These are phyloP conservation scores for Megaceryle alcyon DNA, from an alignment of 2,797 vertebrate species.

Conservation along the genomic window DNA sequence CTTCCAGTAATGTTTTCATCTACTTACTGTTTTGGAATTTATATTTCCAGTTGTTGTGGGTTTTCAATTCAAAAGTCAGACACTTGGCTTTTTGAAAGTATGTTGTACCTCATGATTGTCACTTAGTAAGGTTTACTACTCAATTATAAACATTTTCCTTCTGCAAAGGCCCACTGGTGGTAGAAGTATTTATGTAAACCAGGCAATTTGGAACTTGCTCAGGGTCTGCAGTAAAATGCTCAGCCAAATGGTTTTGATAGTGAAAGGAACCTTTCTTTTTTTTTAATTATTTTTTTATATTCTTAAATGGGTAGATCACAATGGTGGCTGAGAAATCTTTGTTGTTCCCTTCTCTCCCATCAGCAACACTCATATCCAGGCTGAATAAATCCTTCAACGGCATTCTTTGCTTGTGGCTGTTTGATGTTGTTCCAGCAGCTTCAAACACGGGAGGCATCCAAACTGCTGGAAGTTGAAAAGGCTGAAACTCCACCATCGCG, in stretches of 20 bases:
- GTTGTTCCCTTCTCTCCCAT: constrained; percentile 34
- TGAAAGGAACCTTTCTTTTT: constrained; percentile 21
- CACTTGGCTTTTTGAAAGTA: background rate
- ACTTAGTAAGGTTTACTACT: background rate
- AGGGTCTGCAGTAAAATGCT: constrained; percentile 17
- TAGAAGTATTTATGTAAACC: constrained; percentile 14
- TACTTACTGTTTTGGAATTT: background rate
- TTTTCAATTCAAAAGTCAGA: background rate
- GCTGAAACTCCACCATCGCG: constrained; percentile 2
- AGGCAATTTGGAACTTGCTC: constrained; percentile 24
- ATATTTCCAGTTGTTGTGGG: background rate
- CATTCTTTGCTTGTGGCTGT: constrained; percentile 61
- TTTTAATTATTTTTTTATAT: background rate
- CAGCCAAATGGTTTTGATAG: constrained; percentile 24
- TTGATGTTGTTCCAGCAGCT: constrained; percentile 77
- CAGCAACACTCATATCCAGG: constrained; percentile 63
- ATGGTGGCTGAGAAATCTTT: constrained; percentile 47
- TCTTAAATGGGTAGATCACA: constrained; percentile 25
- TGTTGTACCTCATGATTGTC: background rate
- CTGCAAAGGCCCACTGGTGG: background rate
- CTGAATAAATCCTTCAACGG: constrained; percentile 70
- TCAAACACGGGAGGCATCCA: constrained; percentile 69
- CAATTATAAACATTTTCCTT: background rate
- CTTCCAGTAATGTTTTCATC: background rate
- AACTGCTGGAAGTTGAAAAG: constrained; percentile 56